Evolutionary conservation across 2,797 vertebrate species (phyloP).

Genomic region (Tenualosa thibaudeaui): DNA sequence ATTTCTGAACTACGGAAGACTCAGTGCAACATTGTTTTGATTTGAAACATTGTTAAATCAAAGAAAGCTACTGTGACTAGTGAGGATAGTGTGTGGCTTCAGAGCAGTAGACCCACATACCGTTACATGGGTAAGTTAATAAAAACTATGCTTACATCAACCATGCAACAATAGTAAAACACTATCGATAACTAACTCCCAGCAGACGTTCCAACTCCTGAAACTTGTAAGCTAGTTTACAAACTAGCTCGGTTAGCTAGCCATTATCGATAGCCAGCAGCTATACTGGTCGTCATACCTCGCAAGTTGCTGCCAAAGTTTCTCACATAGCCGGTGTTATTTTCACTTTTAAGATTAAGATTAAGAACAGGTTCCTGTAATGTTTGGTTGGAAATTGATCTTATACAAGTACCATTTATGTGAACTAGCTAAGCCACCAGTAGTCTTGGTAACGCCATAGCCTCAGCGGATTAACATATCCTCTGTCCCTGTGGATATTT

Average conservation of each 20-base stretch:
- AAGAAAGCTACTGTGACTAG: neutral
- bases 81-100: neutral
- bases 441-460: neutral
- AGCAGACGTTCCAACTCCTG: neutral
- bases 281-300: neutral
- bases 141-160: neutral
- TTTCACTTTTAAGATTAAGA: neutral
- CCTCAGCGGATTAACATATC: no score
- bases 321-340: neutral
- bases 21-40: constrained; percentile 14
- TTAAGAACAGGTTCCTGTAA: no score
- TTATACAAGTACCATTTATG: no score
- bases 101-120: neutral
- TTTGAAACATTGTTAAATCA: neutral
- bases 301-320: neutral
- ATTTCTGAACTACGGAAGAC: constrained; percentile 60
- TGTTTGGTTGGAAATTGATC: neutral
- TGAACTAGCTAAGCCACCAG: neutral
- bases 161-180: neutral
- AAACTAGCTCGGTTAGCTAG: neutral
- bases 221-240: neutral
- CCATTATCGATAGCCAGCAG: neutral
- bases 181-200: neutral
- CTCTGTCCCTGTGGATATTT: neutral
- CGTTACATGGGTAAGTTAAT: constrained; percentile 4